Percentiles rank a stretch among this genome's conserved stretches.
Evolutionary conservation across 1,140 invertebrate genomes (phyloP).

Genomic region (Venturia canescens): DNA sequence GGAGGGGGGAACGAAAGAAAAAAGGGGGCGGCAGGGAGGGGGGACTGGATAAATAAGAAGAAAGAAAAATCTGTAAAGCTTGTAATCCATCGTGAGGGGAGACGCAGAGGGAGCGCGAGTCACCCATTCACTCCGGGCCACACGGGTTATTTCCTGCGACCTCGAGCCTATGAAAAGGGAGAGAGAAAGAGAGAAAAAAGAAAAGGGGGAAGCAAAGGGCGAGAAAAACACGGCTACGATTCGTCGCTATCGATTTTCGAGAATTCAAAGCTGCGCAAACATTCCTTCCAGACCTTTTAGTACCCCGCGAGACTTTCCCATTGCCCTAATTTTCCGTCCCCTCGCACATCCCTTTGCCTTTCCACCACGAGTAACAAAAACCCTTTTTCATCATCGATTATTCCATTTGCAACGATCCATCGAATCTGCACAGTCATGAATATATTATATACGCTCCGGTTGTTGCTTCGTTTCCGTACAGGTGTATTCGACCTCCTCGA

Average conservation of each 20-base stretch:
- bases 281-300: neutral
- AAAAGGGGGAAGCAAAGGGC: neutral
- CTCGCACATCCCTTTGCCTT: neutral
- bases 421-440: slow-evolving; percentile 1
- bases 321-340: slow-evolving; percentile 7
- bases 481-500: neutral
- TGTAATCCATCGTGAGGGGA: neutral
- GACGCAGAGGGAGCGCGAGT: slow-evolving; percentile 7
- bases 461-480: neutral
- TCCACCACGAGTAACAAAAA: neutral
- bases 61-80: slow-evolving; percentile 11
- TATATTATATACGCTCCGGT: slow-evolving; percentile 19
- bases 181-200: neutral
- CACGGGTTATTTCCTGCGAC: slow-evolving; percentile 16
- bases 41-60: neutral
- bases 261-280: slow-evolving; percentile 41
- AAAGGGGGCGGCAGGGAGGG: neutral
- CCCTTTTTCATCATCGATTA: slow-evolving; percentile 24
- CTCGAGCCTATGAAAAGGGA: neutral
- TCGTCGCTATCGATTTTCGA: slow-evolving; percentile 42
- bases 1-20: neutral
- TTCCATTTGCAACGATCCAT: slow-evolving; percentile 22
- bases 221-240: neutral
- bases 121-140: slow-evolving; percentile 14
- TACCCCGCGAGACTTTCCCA: slow-evolving; percentile 5